These are phyloP conservation scores for Lepidocyrtinus sp. DNA, from an alignment of 2,888 invertebrate species.

Conservation along the genomic window DNA sequence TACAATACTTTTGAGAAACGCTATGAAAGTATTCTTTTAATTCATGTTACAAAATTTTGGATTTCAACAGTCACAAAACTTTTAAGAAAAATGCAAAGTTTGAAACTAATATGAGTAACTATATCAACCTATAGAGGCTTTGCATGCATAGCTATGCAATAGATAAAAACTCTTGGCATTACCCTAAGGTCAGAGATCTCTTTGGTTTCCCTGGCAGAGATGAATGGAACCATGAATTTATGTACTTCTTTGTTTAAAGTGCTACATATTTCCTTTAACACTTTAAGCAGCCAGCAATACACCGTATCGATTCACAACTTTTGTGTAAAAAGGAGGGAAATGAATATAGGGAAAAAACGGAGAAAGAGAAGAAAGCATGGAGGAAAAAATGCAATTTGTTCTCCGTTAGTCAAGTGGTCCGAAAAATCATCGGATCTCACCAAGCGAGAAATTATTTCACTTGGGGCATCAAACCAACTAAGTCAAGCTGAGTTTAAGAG, in stretches of 20 bases:
- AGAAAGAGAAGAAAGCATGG: not conserved
- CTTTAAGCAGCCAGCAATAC: not conserved
- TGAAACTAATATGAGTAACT: no score
- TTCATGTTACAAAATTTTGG: no score
- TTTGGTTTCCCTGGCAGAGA: not conserved
- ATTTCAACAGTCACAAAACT: no score
- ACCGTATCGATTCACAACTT: not conserved
- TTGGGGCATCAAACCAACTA: conserved; percentile 55
- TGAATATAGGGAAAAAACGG: conserved; percentile 9
- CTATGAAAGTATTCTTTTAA: no score
- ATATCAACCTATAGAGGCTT: no score
- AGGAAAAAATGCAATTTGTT: conserved; percentile 65
- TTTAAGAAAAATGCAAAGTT: no score
- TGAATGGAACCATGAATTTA: not conserved
- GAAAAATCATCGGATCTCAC: conserved; percentile 65
- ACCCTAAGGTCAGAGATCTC: not conserved
- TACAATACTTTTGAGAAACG: no score
- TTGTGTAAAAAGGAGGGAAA: not conserved
- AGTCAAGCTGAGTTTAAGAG: conserved; percentile 11
- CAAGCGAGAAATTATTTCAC: conserved; percentile 68
- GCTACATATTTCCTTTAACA: not conserved
- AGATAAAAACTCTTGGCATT: no score
- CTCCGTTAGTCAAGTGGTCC: conserved; percentile 67
- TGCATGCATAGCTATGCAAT: no score
- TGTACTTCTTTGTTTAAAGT: not conserved